A percentile compares a stretch with the other conserved stretches of the same genome.
phyloP scores from a whole-genome alignment of 2,797 vertebrate genomes.

The Ambastaia sidthimunki region DNA sequence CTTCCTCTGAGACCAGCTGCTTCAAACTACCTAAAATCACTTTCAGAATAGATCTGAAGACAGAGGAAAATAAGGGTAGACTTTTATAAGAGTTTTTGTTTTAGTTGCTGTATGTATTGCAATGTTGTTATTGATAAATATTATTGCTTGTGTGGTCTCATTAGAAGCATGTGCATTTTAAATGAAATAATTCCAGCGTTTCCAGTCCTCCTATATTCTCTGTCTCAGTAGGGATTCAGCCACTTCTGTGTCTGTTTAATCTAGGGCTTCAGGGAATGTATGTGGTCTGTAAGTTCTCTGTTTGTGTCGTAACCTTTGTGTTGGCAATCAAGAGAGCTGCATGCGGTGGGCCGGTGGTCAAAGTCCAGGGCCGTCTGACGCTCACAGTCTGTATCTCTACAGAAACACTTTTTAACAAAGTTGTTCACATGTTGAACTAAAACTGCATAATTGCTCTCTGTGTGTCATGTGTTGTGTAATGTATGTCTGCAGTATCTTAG shows the following conservation, averaged over 20 bases:
- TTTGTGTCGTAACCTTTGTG: constrained; percentile 24
- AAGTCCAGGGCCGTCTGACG: constrained; percentile 34
- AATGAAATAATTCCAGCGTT: not conserved
- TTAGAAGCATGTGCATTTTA: not conserved
- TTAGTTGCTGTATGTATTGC: too few species aligned
- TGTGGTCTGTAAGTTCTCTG: constrained; percentile 8
- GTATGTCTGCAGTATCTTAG: not conserved
- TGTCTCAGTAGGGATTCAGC: not conserved
- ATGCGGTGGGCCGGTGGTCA: constrained; percentile 3
- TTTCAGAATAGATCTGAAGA: too few species aligned
- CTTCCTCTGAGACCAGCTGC: too few species aligned
- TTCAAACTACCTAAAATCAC: too few species aligned
- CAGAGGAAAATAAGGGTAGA: too few species aligned
- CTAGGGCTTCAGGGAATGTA: not conserved
- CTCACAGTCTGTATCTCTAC: constrained; percentile 5
- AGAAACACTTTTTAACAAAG: not conserved
- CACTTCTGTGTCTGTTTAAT: not conserved
- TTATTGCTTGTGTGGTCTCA: not conserved
- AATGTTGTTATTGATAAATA: not conserved
- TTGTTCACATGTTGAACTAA: not conserved
- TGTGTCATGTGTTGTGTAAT: not conserved
- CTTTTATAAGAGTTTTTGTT: too few species aligned
- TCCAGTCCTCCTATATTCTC: not conserved
- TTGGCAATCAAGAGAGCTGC: not conserved
- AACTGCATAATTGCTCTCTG: not conserved